Evolutionary conservation across 2,113 vertebrate species (phyloP).

Genomic region (human): GRCh38 chr2:153707501-153708000

Average conservation of each 20-base stretch:
- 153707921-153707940: background rate
- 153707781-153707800: background rate
- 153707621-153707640: background rate
- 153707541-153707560: accelerated
- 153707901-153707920: background rate
- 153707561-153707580: background rate
- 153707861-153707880: background rate
- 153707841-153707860: background rate
- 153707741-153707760: background rate
- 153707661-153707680: background rate
- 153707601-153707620: background rate
- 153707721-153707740: background rate
- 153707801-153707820: background rate
- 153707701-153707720: background rate
- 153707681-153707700: background rate
- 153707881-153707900: background rate
- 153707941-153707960: background rate
- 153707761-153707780: background rate
- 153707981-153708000: background rate
- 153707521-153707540: background rate
- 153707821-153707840: background rate
- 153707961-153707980: background rate
- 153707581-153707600: background rate
- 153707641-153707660: background rate
- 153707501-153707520: background rate